phyloP scores from a whole-genome alignment of 2,888 invertebrate species.

The Panorpa germanica region DNA sequence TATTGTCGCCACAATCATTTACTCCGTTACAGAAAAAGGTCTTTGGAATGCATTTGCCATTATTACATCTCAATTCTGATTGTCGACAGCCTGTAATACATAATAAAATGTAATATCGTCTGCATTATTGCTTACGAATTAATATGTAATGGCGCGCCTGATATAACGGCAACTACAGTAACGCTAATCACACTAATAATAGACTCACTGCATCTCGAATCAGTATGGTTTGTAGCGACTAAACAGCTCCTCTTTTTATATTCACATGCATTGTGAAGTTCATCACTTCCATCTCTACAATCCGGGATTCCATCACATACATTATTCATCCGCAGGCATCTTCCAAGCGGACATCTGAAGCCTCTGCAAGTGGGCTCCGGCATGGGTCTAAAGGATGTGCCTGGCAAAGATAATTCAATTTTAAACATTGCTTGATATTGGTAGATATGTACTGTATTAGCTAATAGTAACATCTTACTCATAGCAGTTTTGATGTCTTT shows the following conservation, averaged over 20 bases:
- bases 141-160: too few relatives aligned
- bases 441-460: background rate
- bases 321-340: slow-evolving; percentile 35
- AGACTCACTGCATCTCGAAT: slow-evolving; percentile 9
- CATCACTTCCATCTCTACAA: slow-evolving; percentile 52
- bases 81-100: slow-evolving; percentile 41
- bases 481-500: slow-evolving; percentile 28
- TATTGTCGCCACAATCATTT: slow-evolving; percentile 49
- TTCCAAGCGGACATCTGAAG: slow-evolving; percentile 46
- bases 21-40: slow-evolving; percentile 44
- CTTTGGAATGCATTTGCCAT: slow-evolving; percentile 48
- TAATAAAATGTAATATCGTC: too few relatives aligned
- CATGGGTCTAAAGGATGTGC: slow-evolving; percentile 11
- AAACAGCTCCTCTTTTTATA: slow-evolving; percentile 18
- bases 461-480: slow-evolving; percentile 23
- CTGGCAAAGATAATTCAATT: slow-evolving; percentile 1
- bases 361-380: slow-evolving; percentile 23
- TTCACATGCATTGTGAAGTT: slow-evolving; percentile 29
- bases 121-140: too few relatives aligned
- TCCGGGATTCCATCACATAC: slow-evolving; percentile 49
- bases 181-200: background rate
- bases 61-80: slow-evolving; percentile 44
- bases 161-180: too few relatives aligned
- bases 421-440: background rate
- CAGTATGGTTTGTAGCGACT: slow-evolving; percentile 6